These are phyloP conservation scores for Rhabdophis nuchalis DNA, from an alignment of 2,797 vertebrate genomes.

Conservation along the genomic window DNA sequence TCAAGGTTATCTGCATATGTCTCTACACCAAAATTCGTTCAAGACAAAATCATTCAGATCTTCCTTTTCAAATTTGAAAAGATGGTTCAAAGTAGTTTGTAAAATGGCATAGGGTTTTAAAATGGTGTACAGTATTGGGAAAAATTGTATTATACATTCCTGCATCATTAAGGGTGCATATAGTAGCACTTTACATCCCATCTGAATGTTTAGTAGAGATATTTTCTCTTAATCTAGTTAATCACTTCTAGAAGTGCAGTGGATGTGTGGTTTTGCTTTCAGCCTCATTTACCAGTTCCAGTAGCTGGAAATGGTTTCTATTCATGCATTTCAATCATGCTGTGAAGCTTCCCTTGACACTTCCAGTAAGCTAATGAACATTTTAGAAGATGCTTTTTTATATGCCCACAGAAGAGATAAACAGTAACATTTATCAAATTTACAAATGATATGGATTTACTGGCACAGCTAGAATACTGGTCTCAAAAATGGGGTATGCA, in stretches of 20 bases:
- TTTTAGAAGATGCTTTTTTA: background rate
- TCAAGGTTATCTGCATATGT: background rate
- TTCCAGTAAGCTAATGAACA: background rate
- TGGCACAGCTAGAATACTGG: background rate
- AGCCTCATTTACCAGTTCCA: background rate
- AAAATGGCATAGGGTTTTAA: background rate
- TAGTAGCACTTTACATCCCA: background rate
- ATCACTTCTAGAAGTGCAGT: background rate
- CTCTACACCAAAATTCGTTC: background rate
- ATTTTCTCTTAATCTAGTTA: background rate
- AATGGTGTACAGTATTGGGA: too few species aligned
- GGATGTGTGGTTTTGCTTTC: background rate
- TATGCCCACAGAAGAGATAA: background rate
- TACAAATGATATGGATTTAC: background rate
- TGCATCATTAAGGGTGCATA: background rate
- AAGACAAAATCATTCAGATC: background rate
- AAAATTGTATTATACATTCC: background rate
- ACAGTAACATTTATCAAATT: background rate
- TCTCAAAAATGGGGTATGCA: background rate
- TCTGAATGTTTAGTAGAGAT: background rate
- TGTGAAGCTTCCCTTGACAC: background rate
- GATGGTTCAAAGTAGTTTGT: background rate
- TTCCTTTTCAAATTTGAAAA: background rate
- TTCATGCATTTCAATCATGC: background rate
- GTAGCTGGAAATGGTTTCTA: background rate